These are phyloP conservation scores for Subacronicta megacephala DNA, from an alignment of 2,888 invertebrate species.

Conservation along the genomic window DNA sequence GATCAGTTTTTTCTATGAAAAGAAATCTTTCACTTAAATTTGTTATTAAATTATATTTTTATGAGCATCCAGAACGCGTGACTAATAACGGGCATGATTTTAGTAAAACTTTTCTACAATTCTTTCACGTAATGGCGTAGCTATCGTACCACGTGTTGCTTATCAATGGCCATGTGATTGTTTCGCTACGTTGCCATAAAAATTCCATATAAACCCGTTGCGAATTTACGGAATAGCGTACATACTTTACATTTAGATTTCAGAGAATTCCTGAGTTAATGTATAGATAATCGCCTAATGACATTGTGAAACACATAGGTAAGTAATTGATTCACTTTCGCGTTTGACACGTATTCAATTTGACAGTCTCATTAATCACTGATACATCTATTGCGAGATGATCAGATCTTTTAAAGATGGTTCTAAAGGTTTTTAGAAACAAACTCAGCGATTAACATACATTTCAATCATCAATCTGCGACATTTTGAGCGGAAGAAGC, in stretches of 20 bases:
- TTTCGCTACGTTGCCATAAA: slow-evolving; percentile 78
- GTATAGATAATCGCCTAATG: slow-evolving; percentile 4
- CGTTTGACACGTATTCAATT: too few relatives aligned
- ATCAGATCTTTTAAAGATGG: too few relatives aligned
- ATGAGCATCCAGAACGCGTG: slow-evolving; percentile 33
- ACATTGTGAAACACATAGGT: not conserved
- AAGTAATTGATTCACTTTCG: too few relatives aligned
- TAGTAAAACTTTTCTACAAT: slow-evolving; percentile 49
- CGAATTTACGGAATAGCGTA: slow-evolving; percentile 52
- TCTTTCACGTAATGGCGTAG: slow-evolving; percentile 63
- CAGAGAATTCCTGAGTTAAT: slow-evolving; percentile 34
- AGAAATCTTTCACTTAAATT: not conserved
- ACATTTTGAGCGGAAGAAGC: too few relatives aligned
- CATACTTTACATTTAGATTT: slow-evolving; percentile 21
- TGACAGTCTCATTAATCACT: too few relatives aligned
- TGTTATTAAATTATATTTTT: slow-evolving; percentile 25
- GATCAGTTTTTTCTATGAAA: not conserved
- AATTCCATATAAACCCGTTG: slow-evolving; percentile 67
- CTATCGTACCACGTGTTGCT: slow-evolving; percentile 74
- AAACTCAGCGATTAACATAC: too few relatives aligned
- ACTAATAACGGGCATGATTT: slow-evolving; percentile 48
- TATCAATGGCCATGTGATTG: slow-evolving; percentile 79
- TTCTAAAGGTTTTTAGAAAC: too few relatives aligned
- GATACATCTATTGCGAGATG: too few relatives aligned
- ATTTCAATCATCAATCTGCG: too few relatives aligned